phyloP scores from a whole-genome alignment of 2,888 invertebrate species.

The Amphipoea lucens region DNA sequence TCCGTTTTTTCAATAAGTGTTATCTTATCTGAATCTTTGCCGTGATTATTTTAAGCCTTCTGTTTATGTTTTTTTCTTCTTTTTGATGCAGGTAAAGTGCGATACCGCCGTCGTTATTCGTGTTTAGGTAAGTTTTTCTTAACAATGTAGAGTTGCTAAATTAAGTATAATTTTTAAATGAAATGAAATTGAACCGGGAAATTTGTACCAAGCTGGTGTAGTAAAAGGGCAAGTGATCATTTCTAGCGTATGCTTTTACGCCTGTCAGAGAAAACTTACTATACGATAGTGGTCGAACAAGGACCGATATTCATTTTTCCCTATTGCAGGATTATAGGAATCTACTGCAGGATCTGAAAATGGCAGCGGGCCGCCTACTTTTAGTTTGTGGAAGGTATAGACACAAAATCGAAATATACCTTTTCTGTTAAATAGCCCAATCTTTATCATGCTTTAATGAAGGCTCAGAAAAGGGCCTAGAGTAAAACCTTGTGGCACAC shows the following conservation, averaged over 20 bases:
- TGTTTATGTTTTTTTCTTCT: slow-evolving; percentile 41
- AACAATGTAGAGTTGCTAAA: not conserved
- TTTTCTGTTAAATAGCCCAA: not conserved
- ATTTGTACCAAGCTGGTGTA: not conserved
- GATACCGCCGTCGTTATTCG: slow-evolving; percentile 29
- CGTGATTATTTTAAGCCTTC: slow-evolving; percentile 60
- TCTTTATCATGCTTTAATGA: not conserved
- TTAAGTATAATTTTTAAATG: not conserved
- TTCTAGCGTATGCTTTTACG: not conserved
- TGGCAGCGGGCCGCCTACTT: not conserved
- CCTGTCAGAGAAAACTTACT: not conserved
- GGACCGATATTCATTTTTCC: not conserved
- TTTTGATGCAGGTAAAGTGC: slow-evolving; percentile 36
- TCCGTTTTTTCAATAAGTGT: slow-evolving; percentile 40
- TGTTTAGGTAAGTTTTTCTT: slow-evolving; percentile 17
- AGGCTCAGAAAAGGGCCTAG: not conserved
- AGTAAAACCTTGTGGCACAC: not conserved
- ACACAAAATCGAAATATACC: not conserved
- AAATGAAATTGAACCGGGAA: not conserved
- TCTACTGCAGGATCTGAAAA: not conserved
- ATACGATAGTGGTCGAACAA: not conserved
- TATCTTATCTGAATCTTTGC: slow-evolving; percentile 58
- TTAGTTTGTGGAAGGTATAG: not conserved
- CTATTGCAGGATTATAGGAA: not conserved
- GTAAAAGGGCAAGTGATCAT: not conserved